Percentiles rank a stretch among this genome's conserved stretches.
Conservation (phyloP, 2,888 invertebrate genomes). For the Sarcophaga rosellei region DNA sequence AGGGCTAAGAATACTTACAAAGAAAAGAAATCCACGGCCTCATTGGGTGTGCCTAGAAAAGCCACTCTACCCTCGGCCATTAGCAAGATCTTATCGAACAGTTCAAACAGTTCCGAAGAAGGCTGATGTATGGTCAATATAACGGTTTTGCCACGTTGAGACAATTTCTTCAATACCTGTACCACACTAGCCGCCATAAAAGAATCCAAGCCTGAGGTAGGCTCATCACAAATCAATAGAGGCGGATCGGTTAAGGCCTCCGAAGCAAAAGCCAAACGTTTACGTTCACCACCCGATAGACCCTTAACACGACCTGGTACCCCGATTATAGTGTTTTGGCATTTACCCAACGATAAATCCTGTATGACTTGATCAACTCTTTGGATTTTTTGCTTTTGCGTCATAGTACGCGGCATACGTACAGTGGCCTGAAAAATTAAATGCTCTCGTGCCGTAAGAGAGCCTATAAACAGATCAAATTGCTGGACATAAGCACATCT, state of each 20-base stretch:
- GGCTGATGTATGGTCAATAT: slow-evolving; percentile 98
- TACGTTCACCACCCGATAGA: slow-evolving; percentile 98
- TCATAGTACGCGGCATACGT: slow-evolving; percentile 90
- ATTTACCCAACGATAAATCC: slow-evolving; percentile 93
- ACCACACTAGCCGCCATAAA: slow-evolving; percentile 98
- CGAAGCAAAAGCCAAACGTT: slow-evolving; percentile 97
- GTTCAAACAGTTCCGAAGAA: slow-evolving; percentile 93
- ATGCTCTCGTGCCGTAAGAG: slow-evolving; percentile 94
- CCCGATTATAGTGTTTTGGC: slow-evolving; percentile 95
- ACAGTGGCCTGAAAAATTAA: slow-evolving; percentile 94
- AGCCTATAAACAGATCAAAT: slow-evolving; percentile 95
- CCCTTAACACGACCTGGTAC: slow-evolving; percentile 93
- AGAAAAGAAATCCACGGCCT: slow-evolving; percentile 90
- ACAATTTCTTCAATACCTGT: slow-evolving; percentile 88
- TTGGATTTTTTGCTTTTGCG: slow-evolving; percentile 87
- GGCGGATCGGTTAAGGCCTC: slow-evolving; percentile 97
- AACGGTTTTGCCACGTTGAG: slow-evolving; percentile 93
- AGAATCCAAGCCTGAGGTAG: slow-evolving; percentile 97
- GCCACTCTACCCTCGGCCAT: slow-evolving; percentile 96
- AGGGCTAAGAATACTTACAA: slow-evolving; percentile 83
- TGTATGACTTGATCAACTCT: slow-evolving; percentile 93
- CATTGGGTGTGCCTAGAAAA: slow-evolving; percentile 90
- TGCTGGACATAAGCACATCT: slow-evolving; percentile 96
- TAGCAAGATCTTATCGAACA: slow-evolving; percentile 93
- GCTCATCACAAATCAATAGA: slow-evolving; percentile 98